These are phyloP conservation scores for Sigmodon hispidus DNA, from an alignment of 2,113 vertebrate species.

Conservation along the genomic window DNA sequence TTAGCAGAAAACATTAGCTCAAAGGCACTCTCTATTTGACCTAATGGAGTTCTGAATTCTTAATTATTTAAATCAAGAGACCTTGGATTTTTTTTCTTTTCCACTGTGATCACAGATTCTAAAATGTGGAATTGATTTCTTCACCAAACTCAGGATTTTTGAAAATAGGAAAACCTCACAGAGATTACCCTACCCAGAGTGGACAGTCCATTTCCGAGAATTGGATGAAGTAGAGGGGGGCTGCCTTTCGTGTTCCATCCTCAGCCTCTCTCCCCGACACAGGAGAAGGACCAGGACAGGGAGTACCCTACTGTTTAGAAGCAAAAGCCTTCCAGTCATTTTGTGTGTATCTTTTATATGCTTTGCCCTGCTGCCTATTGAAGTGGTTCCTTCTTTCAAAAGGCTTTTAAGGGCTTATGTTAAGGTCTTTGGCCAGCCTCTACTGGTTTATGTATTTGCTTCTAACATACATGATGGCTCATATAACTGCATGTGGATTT, in stretches of 20 bases:
- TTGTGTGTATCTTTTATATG: background rate
- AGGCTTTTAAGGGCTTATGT: background rate
- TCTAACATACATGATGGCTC: background rate
- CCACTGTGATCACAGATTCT: background rate
- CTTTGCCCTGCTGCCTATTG: background rate
- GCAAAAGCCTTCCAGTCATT: background rate
- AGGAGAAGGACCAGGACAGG: background rate
- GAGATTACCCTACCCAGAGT: background rate
- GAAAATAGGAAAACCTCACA: background rate
- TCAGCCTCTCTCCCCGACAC: background rate
- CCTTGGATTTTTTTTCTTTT: conserved; percentile 15
- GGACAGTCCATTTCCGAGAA: background rate
- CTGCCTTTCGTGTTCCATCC: background rate
- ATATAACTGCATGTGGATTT: background rate
- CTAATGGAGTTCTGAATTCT: background rate
- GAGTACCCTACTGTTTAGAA: background rate
- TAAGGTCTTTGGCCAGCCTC: background rate
- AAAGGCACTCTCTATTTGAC: background rate
- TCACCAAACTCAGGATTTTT: background rate
- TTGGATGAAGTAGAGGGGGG: background rate
- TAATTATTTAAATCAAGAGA: background rate
- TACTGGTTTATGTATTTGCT: background rate
- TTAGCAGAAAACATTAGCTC: fast-evolving
- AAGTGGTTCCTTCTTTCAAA: background rate
- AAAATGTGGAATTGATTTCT: background rate